phyloP scores from a whole-genome alignment of 35 echinoderm and acorn worm genomes.

The Heliocidaris erythrogramma region DNA sequence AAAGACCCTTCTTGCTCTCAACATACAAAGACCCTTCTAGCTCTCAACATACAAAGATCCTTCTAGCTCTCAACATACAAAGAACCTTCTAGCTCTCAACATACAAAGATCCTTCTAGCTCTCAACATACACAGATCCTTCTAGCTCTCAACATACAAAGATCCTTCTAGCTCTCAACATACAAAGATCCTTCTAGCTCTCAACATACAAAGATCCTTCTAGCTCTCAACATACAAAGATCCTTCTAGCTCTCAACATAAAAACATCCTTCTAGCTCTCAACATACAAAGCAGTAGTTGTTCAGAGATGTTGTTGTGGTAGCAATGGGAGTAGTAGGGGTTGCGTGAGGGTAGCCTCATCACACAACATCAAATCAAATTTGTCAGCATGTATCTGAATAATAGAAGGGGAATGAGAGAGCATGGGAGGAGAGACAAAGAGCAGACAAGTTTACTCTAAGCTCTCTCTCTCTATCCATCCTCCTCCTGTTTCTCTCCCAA shows the following conservation, averaged over 20 bases:
- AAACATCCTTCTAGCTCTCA: background rate
- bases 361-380: background rate
- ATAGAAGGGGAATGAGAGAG: background rate
- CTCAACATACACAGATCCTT: background rate
- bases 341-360: background rate
- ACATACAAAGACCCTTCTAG: background rate
- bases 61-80: no score
- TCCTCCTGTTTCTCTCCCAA: background rate
- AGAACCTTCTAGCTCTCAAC: background rate
- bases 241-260: no score
- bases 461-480: slow-evolving; percentile 16
- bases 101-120: background rate
- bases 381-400: background rate
- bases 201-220: background rate
- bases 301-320: background rate
- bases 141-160: background rate
- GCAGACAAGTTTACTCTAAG: slow-evolving; percentile 33
- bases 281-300: background rate
- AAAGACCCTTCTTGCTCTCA: background rate
- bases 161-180: no score
- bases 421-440: background rate
- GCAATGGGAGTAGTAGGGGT: background rate
- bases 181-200: background rate
- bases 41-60: background rate
- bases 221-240: background rate